A percentile compares a stretch with the other conserved stretches of the same genome.
These are phyloP conservation scores for Drosophila pruinosa DNA, from an alignment of 1,140 invertebrate species.

Conservation along the genomic window DNA sequence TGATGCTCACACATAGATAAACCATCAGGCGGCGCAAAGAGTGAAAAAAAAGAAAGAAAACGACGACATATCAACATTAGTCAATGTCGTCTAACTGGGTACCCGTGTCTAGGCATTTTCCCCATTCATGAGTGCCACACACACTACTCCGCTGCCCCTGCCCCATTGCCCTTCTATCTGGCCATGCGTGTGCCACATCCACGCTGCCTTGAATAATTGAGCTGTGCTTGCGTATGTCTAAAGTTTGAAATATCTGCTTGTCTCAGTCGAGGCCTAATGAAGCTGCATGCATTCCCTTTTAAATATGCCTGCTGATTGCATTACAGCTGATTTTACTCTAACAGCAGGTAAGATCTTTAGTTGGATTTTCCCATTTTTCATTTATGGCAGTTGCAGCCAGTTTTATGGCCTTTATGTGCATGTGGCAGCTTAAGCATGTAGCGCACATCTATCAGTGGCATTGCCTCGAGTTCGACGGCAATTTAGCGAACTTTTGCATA, in stretches of 20 bases:
- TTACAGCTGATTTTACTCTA: too few relatives aligned
- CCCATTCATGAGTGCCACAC: constrained; percentile 13
- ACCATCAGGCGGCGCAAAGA: constrained; percentile 46
- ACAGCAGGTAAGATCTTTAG: neutral
- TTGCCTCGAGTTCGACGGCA: constrained; percentile 55
- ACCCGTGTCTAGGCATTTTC: constrained; percentile 63
- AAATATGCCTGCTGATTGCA: neutral
- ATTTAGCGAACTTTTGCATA: constrained; percentile 69
- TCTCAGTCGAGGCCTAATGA: constrained; percentile 35
- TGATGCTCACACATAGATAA: constrained; percentile 63
- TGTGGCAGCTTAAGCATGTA: constrained; percentile 17
- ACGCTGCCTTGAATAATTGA: constrained; percentile 71
- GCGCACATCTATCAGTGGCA: constrained; percentile 51
- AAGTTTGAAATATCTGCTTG: constrained; percentile 75
- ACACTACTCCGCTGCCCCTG: neutral
- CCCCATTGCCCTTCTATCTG: constrained; percentile 9
- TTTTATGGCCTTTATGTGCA: constrained; percentile 31
- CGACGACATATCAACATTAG: constrained; percentile 77
- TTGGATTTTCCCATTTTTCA: neutral
- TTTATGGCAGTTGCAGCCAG: neutral
- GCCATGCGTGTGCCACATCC: constrained; percentile 6
- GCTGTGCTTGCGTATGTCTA: constrained; percentile 50
- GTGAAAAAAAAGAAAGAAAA: constrained; percentile 44
- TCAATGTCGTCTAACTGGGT: constrained; percentile 73
- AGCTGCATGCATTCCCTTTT: neutral